These are phyloP conservation scores for Atherinomorus stipes DNA, from an alignment of 2,113 vertebrate species.

Conservation along the genomic window DNA sequence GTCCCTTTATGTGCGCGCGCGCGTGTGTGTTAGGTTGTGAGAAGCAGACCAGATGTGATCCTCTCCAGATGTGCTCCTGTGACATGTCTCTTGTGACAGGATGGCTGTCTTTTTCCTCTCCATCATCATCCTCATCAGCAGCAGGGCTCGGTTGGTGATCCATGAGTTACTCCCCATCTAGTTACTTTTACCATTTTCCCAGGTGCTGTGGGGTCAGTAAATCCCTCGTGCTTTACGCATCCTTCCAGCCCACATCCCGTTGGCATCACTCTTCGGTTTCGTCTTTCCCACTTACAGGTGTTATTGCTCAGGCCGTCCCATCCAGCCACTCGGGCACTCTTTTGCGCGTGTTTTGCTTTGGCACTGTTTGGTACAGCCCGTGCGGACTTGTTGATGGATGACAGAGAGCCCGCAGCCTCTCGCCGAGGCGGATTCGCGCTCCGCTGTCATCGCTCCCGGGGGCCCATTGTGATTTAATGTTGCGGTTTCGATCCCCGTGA, in stretches of 20 bases:
- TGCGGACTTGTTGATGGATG: slow-evolving; percentile 73
- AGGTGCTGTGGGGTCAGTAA: slow-evolving; percentile 31
- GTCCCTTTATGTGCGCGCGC: slow-evolving; percentile 5
- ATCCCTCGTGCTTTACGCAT: not conserved
- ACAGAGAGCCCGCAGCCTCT: slow-evolving; percentile 43
- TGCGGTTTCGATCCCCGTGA: slow-evolving; percentile 68
- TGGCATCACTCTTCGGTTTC: not conserved
- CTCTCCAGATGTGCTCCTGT: slow-evolving; percentile 60
- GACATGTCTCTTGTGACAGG: slow-evolving; percentile 27
- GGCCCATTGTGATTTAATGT: slow-evolving; percentile 64
- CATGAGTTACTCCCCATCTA: no score
- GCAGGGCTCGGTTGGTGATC: not conserved
- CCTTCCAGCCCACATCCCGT: no score
- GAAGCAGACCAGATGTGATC: slow-evolving; percentile 59
- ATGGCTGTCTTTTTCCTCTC: slow-evolving; percentile 32
- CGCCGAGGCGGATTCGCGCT: slow-evolving; percentile 51
- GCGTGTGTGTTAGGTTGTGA: slow-evolving; percentile 6
- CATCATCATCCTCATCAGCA: slow-evolving; percentile 18
- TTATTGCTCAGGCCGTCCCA: slow-evolving; percentile 8
- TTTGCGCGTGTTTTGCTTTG: slow-evolving; percentile 15
- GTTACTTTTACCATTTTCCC: slow-evolving; percentile 20
- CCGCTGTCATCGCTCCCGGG: slow-evolving; percentile 55
- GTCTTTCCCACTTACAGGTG: slow-evolving; percentile 48
- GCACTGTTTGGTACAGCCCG: not conserved
- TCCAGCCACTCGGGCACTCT: slow-evolving; percentile 1